Conservation (phyloP, 2,797 vertebrate genomes). For the Microhierax caerulescens region DNA sequence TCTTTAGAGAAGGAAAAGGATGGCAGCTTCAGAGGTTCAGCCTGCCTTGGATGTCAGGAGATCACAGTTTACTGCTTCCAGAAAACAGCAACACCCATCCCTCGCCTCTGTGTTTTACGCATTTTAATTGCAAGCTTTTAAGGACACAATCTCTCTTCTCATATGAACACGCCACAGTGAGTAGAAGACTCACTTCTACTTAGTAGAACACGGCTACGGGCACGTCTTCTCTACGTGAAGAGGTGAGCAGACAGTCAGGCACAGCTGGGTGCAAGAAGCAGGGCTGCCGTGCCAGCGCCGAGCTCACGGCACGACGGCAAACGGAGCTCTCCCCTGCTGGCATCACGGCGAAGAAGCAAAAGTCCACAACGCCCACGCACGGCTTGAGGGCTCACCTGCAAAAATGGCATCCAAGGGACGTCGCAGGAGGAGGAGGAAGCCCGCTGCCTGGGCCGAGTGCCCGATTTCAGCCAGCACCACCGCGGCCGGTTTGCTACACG, state of each 20-base stretch:
- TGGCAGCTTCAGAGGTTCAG: background rate
- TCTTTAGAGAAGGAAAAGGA: background rate
- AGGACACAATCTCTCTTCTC: background rate
- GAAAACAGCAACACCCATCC: background rate
- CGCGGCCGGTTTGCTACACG: accelerated
- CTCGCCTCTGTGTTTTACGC: no score
- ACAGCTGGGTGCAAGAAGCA: accelerated
- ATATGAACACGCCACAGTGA: accelerated
- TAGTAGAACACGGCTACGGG: background rate
- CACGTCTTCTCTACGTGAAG: accelerated
- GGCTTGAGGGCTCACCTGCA: background rate
- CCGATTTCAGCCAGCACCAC: accelerated
- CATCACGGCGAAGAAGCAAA: background rate
- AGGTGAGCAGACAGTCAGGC: accelerated
- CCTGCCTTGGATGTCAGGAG: background rate
- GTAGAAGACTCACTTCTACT: background rate
- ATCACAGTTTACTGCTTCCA: background rate
- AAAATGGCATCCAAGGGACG: background rate
- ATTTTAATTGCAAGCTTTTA: background rate
- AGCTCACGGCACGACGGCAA: accelerated
- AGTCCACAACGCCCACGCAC: accelerated
- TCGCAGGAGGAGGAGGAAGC: no score
- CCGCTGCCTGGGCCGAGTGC: background rate
- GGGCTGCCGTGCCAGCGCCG: accelerated
- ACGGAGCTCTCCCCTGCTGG: background rate